These are phyloP conservation scores for Sericinus montela DNA, from an alignment of 2,888 invertebrate genomes.

Conservation along the genomic window DNA sequence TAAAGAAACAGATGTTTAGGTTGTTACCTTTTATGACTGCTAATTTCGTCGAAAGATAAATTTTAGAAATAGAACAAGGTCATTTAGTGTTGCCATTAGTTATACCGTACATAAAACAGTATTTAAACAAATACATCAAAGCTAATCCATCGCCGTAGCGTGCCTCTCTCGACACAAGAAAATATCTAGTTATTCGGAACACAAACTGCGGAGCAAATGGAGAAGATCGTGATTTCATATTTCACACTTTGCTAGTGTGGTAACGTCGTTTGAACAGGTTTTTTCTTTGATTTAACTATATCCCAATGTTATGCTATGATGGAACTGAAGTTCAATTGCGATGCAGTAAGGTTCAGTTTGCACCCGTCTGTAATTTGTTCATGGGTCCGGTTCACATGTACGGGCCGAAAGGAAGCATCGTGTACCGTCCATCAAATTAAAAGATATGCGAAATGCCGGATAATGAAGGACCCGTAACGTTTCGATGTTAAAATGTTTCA, in stretches of 20 bases:
- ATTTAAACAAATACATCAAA: slow-evolving; percentile 47
- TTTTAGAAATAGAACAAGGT: slow-evolving; percentile 54
- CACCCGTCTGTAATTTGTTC: slow-evolving; percentile 19
- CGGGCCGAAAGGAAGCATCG: slow-evolving; percentile 31
- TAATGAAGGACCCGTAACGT: slow-evolving; percentile 46
- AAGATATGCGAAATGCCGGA: slow-evolving; percentile 66
- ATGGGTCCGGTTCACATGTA: slow-evolving; percentile 28
- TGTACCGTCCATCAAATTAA: slow-evolving; percentile 59
- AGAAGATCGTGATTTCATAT: slow-evolving; percentile 77
- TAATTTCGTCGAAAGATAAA: slow-evolving; percentile 25
- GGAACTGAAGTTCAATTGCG: slow-evolving; percentile 26
- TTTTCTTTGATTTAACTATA: slow-evolving; percentile 48
- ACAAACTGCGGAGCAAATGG: slow-evolving; percentile 68
- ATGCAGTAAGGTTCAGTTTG: slow-evolving; percentile 33
- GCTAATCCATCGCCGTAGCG: slow-evolving; percentile 49
- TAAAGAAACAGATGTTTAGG: slow-evolving; percentile 58
- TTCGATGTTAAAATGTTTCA: slow-evolving; percentile 52
- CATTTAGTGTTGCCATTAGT: slow-evolving; percentile 32
- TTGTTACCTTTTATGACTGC: slow-evolving; percentile 42
- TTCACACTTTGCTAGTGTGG: slow-evolving; percentile 74
- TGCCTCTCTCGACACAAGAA: slow-evolving; percentile 64
- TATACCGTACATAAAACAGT: slow-evolving; percentile 49
- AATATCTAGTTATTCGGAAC: slow-evolving; percentile 63
- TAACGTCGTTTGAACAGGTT: slow-evolving; percentile 63
- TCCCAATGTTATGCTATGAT: slow-evolving; percentile 29